Percentiles rank a stretch among this genome's conserved stretches.
Evolutionary conservation across 2,113 vertebrate genomes (phyloP).

Genomic region (Cacatua alba): DNA sequence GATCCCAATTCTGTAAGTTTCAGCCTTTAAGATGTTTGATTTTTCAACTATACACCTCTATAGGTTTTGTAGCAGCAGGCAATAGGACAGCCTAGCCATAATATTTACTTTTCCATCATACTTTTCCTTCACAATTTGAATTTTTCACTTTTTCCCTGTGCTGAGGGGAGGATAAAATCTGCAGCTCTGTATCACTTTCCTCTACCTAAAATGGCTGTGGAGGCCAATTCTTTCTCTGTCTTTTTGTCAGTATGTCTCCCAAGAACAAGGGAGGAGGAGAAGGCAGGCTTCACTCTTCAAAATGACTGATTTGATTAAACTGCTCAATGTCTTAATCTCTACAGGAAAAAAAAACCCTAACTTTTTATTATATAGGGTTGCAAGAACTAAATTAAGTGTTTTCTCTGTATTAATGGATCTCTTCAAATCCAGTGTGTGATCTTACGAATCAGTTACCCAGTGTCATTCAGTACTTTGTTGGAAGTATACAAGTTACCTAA

Average conservation of each 20-base stretch:
- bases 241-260: neutral
- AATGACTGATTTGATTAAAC: neutral
- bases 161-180: neutral
- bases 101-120: neutral
- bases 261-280: neutral
- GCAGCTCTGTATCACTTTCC: neutral
- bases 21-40: neutral
- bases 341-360: neutral
- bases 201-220: neutral
- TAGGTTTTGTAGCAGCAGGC: neutral
- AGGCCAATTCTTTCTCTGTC: neutral
- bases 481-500: neutral
- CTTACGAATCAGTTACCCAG: rapidly evolving
- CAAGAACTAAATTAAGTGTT: neutral
- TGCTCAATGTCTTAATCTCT: neutral
- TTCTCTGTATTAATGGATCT: neutral
- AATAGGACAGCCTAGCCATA: neutral
- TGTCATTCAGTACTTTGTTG: neutral
- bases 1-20: neutral
- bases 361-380: neutral
- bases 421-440: neutral
- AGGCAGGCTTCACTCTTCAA: neutral
- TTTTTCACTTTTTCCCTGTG: neutral
- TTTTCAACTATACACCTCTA: neutral
- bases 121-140: neutral